Evolutionary conservation across 64 coral and sea anemone genomes (phyloP).

Genomic region (Porites lutea): DNA sequence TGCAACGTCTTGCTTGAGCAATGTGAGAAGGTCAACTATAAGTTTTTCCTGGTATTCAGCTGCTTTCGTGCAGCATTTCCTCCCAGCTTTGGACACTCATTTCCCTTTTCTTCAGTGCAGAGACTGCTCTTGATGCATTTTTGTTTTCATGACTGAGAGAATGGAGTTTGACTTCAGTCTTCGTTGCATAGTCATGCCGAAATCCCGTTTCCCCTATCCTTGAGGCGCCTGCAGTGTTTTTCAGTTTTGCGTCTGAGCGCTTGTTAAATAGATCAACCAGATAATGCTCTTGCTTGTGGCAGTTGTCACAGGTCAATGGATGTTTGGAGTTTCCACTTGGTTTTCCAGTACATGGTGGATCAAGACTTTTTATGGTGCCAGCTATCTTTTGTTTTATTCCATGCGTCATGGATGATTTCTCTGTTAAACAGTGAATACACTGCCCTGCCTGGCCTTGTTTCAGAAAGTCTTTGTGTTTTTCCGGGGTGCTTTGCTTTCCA

Average conservation of each 20-base stretch:
- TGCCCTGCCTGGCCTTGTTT: too few relatives aligned
- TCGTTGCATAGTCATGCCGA: neutral
- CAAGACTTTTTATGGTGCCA: neutral
- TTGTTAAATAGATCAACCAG: neutral
- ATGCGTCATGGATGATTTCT: too few relatives aligned
- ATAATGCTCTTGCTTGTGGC: neutral
- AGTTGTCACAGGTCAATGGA: neutral
- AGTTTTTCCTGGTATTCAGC: conserved; percentile 3
- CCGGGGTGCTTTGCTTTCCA: too few relatives aligned
- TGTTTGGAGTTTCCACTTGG: neutral
- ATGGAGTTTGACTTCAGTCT: neutral
- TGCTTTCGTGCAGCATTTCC: neutral
- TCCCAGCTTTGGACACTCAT: neutral
- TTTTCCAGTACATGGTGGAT: conserved; percentile 31
- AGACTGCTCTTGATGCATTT: neutral
- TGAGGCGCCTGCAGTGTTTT: neutral
- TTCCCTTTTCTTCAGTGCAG: neutral
- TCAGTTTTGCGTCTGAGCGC: neutral
- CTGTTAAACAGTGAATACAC: too few relatives aligned
- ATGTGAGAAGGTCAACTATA: neutral
- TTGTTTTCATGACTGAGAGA: neutral
- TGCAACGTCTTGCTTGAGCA: neutral
- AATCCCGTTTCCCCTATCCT: neutral
- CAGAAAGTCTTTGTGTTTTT: too few relatives aligned
- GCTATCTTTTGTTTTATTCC: too few relatives aligned